Conservation (phyloP, 2,797 vertebrate species). For the Chromobotia macracanthus region DNA sequence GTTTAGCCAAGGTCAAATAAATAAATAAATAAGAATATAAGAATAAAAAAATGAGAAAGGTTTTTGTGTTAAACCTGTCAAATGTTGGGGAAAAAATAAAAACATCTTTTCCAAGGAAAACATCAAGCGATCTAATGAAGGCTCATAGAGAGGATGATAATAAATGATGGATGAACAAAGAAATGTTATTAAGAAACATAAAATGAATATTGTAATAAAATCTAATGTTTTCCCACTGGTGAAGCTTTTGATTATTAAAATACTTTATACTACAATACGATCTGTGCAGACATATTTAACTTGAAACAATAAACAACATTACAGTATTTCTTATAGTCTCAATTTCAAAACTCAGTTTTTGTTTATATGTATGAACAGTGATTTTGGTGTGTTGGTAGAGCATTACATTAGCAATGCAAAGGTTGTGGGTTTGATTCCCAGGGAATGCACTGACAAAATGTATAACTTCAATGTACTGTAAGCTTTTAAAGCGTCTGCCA, state of each 20-base stretch:
- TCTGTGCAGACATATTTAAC: constrained; percentile 6
- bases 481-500: no score
- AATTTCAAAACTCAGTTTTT: no score
- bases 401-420: no score
- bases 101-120: neutral
- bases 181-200: constrained; percentile 34
- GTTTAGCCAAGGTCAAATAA: neutral
- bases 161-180: constrained; percentile 51
- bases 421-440: no score
- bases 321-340: neutral
- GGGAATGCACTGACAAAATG: no score
- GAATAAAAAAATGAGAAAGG: neutral
- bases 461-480: no score
- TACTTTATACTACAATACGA: constrained; percentile 30
- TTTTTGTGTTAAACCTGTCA: constrained; percentile 3
- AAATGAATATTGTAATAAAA: constrained; percentile 44
- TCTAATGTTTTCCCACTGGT: constrained; percentile 15
- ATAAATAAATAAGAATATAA: neutral
- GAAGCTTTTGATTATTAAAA: constrained; percentile 39
- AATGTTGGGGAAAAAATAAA: neutral
- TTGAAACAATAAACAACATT: constrained; percentile 32
- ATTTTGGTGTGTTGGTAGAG: no score
- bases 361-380: no score
- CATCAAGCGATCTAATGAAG: neutral
- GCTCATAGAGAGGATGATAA: constrained; percentile 36